Evolutionary conservation across 2,888 invertebrate genomes (phyloP).

Genomic region (Caenorhabditis sulstoni): DNA sequence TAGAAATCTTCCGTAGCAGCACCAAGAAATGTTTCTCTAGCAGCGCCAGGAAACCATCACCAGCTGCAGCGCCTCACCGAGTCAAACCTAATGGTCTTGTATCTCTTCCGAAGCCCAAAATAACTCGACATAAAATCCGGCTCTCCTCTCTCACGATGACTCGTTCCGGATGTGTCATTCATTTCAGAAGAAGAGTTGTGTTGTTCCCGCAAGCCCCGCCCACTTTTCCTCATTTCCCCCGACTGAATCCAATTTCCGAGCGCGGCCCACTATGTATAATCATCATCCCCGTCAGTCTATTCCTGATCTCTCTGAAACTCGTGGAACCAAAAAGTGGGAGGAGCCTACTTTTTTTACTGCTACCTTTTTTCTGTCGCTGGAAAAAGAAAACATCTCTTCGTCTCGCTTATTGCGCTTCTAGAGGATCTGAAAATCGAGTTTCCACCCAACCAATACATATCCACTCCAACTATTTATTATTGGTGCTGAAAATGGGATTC

Average conservation of each 20-base stretch:
- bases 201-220: constrained; percentile 3
- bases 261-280: too few species aligned
- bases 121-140: too few species aligned
- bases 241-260: constrained; percentile 2
- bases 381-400: too few species aligned
- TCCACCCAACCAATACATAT: neutral
- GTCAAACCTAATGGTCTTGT: too few species aligned
- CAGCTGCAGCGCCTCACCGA: too few species aligned
- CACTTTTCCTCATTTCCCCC: neutral
- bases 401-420: too few species aligned
- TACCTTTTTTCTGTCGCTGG: neutral
- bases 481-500: constrained; percentile 18
- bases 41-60: too few species aligned
- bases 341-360: neutral
- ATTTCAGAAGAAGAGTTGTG: neutral
- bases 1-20: too few species aligned
- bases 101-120: too few species aligned
- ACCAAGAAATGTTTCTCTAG: too few species aligned
- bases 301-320: constrained; percentile 9
- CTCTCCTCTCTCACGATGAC: too few species aligned
- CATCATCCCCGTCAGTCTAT: too few species aligned
- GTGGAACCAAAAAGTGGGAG: constrained; percentile 6
- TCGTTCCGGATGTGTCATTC: neutral
- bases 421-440: neutral
- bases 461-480: neutral